Evolutionary conservation across 37 sponge, comb jelly and placozoan genomes (phyloP), one percentile per base, ranked within the genome.

Genomic region (Beroe ovata): DNA sequence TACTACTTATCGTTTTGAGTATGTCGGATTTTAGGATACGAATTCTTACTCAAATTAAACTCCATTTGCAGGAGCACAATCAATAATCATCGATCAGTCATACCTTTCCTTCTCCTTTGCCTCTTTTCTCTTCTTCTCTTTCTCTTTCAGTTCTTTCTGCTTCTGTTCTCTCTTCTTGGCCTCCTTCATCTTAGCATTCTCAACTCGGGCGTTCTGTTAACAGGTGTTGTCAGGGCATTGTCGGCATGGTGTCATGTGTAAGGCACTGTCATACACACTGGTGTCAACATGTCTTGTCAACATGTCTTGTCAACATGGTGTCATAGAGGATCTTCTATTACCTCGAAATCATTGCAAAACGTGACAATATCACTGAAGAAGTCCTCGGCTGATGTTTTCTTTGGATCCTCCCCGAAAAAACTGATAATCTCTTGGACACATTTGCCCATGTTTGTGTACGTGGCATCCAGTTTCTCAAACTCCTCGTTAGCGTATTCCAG

Each of bases 311-410:
- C n/a, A n/a, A n/a, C n/a, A n/a, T n/a, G n/a, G n/a, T n/a, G n/a
- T n/a, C n/a, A n/a, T n/a, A n/a, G n/a, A n/a, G n/a, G n/a, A n/a
- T n/a, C n/a, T n/a, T n/a, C n/a, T n/a, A 92, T 59, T 29, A 96
- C 97, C 91, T 97, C 94, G 93, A 97, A 97, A 60, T 95, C 93
- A 22, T 93, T 92, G 59, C 92, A 34, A 64, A 97, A 97, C 16
- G 71, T 77, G 28, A 81, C 23, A 26, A 97, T 39, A 60, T 95
- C 96, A 59, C 96, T 93, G 93, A 97, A 97, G 91, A 95, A 94
- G 22, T 97, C 99, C 89, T 97, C 99, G 61, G 94, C 92, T 29
- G 93, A 28, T 0, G 90, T 89, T 64, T 94, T 95, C 92, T 94
- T 96, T 0, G 92, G 64, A 77, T 96, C 99, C 90, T 91, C 59